Conservation (phyloP, 2,113 vertebrate genomes). For the Fregata magnificens region DNA sequence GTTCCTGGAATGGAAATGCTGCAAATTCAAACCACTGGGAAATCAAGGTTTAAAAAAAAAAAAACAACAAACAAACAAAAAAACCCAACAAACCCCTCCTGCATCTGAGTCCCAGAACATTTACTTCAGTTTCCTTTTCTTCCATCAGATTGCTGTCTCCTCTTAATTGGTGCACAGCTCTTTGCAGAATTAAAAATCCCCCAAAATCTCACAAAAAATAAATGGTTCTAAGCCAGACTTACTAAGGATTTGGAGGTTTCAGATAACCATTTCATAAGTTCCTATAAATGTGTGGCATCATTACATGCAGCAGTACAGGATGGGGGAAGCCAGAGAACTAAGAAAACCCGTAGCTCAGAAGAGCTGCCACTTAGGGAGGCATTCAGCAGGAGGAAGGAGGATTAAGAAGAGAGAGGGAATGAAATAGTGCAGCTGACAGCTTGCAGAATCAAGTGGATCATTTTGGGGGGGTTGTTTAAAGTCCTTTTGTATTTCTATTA, state of each 20-base stretch:
- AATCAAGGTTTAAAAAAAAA: neutral
- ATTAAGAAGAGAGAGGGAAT: neutral
- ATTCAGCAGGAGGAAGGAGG: neutral
- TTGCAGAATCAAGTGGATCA: neutral
- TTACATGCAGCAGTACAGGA: neutral
- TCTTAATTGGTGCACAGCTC: neutral
- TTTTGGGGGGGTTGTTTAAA: neutral
- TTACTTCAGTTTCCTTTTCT: neutral
- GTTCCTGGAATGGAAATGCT: neutral
- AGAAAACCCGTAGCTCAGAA: neutral
- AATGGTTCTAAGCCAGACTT: neutral
- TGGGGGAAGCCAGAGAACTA: neutral
- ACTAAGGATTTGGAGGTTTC: neutral
- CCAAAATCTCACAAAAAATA: neutral
- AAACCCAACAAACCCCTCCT: too few relatives aligned
- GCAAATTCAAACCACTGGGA: neutral
- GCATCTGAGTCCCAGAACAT: neutral
- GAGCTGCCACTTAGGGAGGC: neutral
- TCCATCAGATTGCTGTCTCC: neutral
- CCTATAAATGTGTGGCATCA: neutral
- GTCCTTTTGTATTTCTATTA: neutral
- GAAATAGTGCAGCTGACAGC: neutral
- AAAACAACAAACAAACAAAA: too few relatives aligned
- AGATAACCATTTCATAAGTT: neutral
- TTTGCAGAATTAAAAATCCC: neutral